Evolutionary conservation across 2,113 vertebrate species (phyloP).

Genomic region (Oncorhynchus clarkii): DNA sequence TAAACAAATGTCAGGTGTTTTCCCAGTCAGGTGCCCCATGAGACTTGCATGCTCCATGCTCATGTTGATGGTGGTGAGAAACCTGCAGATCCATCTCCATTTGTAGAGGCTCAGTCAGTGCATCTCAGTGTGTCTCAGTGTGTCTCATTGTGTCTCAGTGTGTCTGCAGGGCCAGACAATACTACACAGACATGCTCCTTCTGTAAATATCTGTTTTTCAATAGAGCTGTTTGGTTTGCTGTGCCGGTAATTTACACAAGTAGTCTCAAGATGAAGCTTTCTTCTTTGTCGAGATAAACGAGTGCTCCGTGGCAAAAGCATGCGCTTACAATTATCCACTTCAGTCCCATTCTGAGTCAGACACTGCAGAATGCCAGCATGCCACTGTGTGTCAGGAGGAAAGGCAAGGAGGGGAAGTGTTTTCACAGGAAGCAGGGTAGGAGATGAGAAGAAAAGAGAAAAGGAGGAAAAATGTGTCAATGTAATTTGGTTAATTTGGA

Average conservation of each 20-base stretch:
- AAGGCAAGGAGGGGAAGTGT: not conserved
- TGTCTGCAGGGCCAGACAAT: constrained; percentile 9
- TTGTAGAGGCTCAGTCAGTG: too few species aligned
- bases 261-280: constrained; percentile 50
- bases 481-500: constrained; percentile 27
- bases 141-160: constrained; percentile 32
- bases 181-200: constrained; percentile 34
- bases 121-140: constrained; percentile 4
- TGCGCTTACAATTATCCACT: constrained; percentile 41
- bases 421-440: constrained; percentile 3
- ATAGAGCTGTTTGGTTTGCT: constrained; percentile 27
- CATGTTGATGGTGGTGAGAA: constrained; percentile 21
- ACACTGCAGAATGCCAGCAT: constrained; percentile 20
- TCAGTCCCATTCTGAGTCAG: constrained; percentile 14
- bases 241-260: constrained; percentile 38
- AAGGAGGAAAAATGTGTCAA: not conserved
- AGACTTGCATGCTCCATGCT: constrained; percentile 19
- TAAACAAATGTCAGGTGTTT: constrained; percentile 27
- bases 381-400: not conserved
- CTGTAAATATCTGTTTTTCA: constrained; percentile 38
- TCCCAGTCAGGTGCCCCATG: constrained; percentile 21
- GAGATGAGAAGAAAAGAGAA: constrained; percentile 11
- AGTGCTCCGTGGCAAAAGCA: constrained; percentile 35
- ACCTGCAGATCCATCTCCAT: constrained; percentile 26
- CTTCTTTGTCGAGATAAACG: constrained; percentile 55